These are phyloP conservation scores for Dicycla oo DNA, from an alignment of 2,888 invertebrate genomes.

Conservation along the genomic window DNA sequence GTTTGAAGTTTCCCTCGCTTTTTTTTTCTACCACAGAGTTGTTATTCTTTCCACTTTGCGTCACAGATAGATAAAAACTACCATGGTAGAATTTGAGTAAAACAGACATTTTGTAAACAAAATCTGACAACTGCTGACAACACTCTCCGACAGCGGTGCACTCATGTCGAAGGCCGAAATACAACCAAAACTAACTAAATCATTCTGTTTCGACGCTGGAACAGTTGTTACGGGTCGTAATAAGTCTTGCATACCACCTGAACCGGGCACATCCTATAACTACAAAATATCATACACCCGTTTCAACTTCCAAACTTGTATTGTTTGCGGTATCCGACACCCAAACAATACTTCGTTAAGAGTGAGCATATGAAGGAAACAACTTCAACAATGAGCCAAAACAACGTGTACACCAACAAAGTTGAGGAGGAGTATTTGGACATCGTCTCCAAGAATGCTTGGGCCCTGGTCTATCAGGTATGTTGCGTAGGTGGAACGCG, in stretches of 20 bases:
- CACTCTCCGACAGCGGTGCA: conserved; percentile 70
- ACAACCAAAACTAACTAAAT: conserved; percentile 58
- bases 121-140: conserved; percentile 66
- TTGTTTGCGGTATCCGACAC: conserved; percentile 59
- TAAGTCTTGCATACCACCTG: conserved; percentile 33
- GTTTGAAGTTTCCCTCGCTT: too few species aligned
- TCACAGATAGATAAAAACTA: conserved; percentile 33
- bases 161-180: conserved; percentile 64
- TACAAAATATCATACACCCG: conserved; percentile 9
- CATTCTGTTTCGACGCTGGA: conserved; percentile 56
- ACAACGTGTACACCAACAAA: conserved; percentile 71
- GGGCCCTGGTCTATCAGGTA: conserved; percentile 94
- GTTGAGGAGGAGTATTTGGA: conserved; percentile 94
- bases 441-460: conserved; percentile 92
- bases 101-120: conserved; percentile 45
- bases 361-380: conserved; percentile 54
- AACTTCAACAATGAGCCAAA: conserved; percentile 61
- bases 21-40: too few species aligned
- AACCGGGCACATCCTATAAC: conserved; percentile 24
- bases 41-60: too few species aligned
- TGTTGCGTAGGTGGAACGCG: conserved; percentile 73
- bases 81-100: conserved; percentile 38
- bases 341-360: conserved; percentile 63
- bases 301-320: conserved; percentile 52
- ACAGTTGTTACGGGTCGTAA: conserved; percentile 44